These are phyloP conservation scores for Zele albiditarsus DNA, from an alignment of 2,888 invertebrate species.

Conservation along the genomic window DNA sequence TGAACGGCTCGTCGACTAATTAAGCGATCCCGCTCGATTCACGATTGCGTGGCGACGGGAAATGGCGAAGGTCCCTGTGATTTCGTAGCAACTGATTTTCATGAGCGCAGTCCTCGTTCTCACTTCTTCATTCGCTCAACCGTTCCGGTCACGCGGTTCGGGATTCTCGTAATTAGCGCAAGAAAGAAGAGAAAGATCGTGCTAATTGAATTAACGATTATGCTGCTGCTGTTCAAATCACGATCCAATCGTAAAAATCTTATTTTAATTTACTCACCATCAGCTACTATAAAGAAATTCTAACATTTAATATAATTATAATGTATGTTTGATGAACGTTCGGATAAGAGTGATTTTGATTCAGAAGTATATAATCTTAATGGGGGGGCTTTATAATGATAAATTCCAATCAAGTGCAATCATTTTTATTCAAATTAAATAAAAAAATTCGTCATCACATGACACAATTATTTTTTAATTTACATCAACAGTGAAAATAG, in stretches of 20 bases:
- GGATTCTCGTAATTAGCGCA: constrained; percentile 19
- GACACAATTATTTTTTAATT: no score
- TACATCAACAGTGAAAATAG: no score
- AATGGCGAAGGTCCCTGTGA: constrained; percentile 24
- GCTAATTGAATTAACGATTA: constrained; percentile 28
- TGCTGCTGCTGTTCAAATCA: neutral
- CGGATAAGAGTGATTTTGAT: no score
- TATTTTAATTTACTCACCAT: neutral
- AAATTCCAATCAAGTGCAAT: no score
- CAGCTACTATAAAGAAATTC: neutral
- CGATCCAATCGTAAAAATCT: neutral
- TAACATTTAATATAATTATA: neutral
- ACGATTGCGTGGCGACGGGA: neutral
- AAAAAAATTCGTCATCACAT: no score
- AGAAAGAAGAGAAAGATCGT: neutral
- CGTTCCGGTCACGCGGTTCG: neutral
- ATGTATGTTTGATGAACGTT: no score
- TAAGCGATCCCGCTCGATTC: constrained; percentile 55
- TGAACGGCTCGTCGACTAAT: constrained; percentile 54
- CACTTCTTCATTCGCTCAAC: neutral
- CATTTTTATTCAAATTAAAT: no score
- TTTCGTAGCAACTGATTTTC: constrained; percentile 52
- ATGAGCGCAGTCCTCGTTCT: neutral
- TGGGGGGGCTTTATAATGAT: no score
- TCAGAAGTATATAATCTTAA: no score